Base-by-base conservation (phyloP, 2,888 invertebrate genomes). In the Noctuana brunneofusca region DNA sequence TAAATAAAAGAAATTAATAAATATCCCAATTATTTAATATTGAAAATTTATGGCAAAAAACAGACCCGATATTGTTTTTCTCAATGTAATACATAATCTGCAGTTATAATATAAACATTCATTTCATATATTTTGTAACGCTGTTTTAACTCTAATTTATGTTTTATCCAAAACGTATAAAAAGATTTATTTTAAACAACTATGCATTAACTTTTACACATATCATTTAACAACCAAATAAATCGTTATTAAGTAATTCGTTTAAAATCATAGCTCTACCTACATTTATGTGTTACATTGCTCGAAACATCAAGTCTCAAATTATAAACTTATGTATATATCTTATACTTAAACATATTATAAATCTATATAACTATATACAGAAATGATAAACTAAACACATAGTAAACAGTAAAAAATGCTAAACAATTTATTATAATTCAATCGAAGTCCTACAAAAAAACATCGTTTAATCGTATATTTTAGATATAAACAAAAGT, bases 11-110 rank as follows among this genome's bases (percentile, higher is more conserved):
- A 62, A 62, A 55, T 50, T 27, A 50, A 50, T 16, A 49, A 49
- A 62, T 58, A 27, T 68, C 62, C 65, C 65, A 70, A 70, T 68
- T 79, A 76, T 82, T 82, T 83, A 81, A 83, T 62, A 55, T 62
- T 79, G 76, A 72, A 79, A 81, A 77, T 76, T 77, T 77, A 86
- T 86, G 84, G 86, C 86, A 86, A 84, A 76, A 80, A 79, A 80
- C 71, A 69, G 70, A 78, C 69, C 62, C 68, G 66, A 67, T 68
- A 71, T 71, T 65, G 70, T 76, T 76, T 73, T 76, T 75, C 64
- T 72, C 74, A 80, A 79, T 77, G 68, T 72, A 72, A 73, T 35
- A 62, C 62, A 62, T 32, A 46, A 30, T 12, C 20, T n/a, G n/a
- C n/a, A n/a, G n/a, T n/a, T n/a, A n/a, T n/a, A n/a, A 30, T 32